These are phyloP conservation scores for Brachirus orientalis DNA, from an alignment of 2,113 vertebrate species.

Conservation along the genomic window DNA sequence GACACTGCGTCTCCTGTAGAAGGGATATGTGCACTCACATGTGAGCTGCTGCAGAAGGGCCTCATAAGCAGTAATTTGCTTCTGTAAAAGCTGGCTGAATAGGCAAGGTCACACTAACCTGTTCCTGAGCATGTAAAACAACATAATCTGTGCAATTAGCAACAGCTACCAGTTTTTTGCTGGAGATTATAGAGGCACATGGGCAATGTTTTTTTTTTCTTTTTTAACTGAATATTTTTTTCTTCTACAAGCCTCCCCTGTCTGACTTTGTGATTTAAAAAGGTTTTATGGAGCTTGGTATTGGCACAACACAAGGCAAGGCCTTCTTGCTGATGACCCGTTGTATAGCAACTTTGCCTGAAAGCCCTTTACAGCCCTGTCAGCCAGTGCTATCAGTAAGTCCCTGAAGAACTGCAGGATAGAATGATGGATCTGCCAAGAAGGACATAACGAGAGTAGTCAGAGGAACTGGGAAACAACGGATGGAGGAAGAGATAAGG, in stretches of 20 bases:
- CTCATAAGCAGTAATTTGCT: conserved; percentile 19
- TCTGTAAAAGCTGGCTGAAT: neutral
- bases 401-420: conserved; percentile 21
- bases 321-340: conserved; percentile 30
- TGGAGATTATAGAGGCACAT: conserved; percentile 29
- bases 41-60: neutral
- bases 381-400: conserved; percentile 26
- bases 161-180: conserved; percentile 14
- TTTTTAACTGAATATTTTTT: neutral
- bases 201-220: conserved; percentile 2
- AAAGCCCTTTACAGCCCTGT: conserved; percentile 27
- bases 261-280: conserved; percentile 9
- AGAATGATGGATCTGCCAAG: conserved; percentile 19
- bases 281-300: conserved; percentile 15
- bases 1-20: neutral
- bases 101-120: conserved; percentile 36
- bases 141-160: conserved; percentile 36
- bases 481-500: conserved; percentile 47
- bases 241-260: neutral
- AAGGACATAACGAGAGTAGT: conserved; percentile 14
- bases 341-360: conserved; percentile 23
- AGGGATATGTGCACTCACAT: neutral
- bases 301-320: conserved; percentile 7
- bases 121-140: conserved; percentile 16
- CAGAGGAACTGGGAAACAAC: conserved; percentile 21